Percentiles rank a stretch among this genome's conserved stretches.
These are phyloP conservation scores for Stegophylla sp. DNA, from an alignment of 2,888 invertebrate genomes.

Conservation along the genomic window DNA sequence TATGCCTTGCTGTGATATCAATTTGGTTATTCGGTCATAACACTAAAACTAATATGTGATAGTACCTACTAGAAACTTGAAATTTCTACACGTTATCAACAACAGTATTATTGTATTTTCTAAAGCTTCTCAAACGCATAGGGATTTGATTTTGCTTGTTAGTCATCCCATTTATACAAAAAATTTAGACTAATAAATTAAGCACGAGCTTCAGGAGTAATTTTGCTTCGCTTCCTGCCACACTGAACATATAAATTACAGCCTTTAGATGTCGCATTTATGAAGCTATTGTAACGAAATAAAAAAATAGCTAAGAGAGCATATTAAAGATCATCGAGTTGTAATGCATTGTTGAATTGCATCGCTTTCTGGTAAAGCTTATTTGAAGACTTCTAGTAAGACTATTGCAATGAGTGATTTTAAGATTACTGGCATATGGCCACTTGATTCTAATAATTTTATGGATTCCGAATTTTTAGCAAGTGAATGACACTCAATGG, in stretches of 20 bases:
- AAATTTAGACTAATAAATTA: slow-evolving; percentile 50
- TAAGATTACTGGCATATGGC: slow-evolving; percentile 62
- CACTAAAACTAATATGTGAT: no score
- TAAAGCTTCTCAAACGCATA: slow-evolving; percentile 34
- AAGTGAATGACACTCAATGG: slow-evolving; percentile 19
- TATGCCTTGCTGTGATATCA: no score
- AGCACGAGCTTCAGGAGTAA: slow-evolving; percentile 54
- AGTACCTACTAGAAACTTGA: no score
- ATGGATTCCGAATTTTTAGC: slow-evolving; percentile 14
- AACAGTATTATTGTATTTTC: slow-evolving; percentile 57
- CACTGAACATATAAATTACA: slow-evolving; percentile 56
- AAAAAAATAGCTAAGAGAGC: slow-evolving; percentile 61
- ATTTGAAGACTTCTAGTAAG: slow-evolving; percentile 62
- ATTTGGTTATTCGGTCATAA: no score
- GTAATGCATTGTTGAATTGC: slow-evolving; percentile 61
- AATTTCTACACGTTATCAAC: no score
- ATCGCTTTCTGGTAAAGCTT: slow-evolving; percentile 63
- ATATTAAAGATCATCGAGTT: slow-evolving; percentile 62
- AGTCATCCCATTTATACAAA: slow-evolving; percentile 50
- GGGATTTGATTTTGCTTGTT: slow-evolving; percentile 48
- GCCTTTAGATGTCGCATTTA: slow-evolving; percentile 58
- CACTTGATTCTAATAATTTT: slow-evolving; percentile 61
- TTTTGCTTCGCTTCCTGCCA: slow-evolving; percentile 57
- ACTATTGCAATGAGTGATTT: slow-evolving; percentile 63
- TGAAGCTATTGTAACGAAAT: slow-evolving; percentile 62